Evolutionary conservation across 2,888 invertebrate species (phyloP).

Genomic region (Morinoia aosen): DNA sequence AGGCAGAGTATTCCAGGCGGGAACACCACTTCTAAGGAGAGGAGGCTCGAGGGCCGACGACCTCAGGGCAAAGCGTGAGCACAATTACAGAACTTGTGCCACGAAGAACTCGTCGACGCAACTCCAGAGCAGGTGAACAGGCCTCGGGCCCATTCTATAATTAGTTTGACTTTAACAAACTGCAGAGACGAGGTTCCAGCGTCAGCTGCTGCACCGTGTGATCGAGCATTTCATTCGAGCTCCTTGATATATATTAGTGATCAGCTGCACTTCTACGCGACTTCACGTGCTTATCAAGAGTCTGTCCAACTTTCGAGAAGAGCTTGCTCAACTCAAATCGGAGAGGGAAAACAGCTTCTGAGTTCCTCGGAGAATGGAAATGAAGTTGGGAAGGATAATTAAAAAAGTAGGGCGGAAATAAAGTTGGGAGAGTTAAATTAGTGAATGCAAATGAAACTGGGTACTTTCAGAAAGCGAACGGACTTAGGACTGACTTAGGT

Average conservation of each 20-base stretch:
- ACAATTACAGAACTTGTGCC: not conserved
- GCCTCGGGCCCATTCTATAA: not conserved
- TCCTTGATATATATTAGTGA: not conserved
- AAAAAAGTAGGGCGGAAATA: not conserved
- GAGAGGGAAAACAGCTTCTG: too few species aligned
- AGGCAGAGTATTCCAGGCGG: not conserved
- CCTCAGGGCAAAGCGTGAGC: not conserved
- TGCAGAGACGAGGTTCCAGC: not conserved
- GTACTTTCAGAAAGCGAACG: not conserved
- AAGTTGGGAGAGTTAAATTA: not conserved
- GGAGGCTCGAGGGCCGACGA: not conserved
- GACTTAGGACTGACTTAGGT: not conserved
- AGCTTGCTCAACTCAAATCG: not conserved
- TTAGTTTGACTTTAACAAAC: slow-evolving; percentile 12
- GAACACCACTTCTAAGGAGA: not conserved
- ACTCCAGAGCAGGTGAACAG: not conserved
- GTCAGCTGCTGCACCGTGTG: not conserved
- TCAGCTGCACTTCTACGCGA: not conserved
- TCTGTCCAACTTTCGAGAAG: not conserved
- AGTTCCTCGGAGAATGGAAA: not conserved
- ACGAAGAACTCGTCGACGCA: not conserved
- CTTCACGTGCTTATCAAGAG: not conserved
- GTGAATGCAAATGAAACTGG: not conserved
- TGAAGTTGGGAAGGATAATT: not conserved
- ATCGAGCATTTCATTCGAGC: not conserved